Evolutionary conservation across 2,797 vertebrate genomes (phyloP).

Genomic region (Champsocephalus gunnari): DNA sequence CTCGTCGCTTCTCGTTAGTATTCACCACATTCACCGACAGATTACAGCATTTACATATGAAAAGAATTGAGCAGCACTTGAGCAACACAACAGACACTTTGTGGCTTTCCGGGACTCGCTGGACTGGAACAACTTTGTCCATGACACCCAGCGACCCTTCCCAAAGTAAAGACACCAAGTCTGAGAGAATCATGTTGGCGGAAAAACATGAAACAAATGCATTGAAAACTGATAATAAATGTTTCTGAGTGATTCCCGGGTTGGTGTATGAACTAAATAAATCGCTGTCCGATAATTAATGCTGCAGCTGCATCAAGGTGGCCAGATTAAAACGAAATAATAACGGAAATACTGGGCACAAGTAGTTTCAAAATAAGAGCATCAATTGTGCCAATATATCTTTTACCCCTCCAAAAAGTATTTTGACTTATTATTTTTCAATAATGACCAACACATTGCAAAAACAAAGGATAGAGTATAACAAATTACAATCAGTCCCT

Average conservation of each 20-base stretch:
- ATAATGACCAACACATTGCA: not conserved
- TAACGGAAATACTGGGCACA: conserved; percentile 36
- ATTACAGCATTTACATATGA: conserved; percentile 90
- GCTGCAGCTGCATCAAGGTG: conserved; percentile 22
- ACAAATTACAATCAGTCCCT: too few species aligned
- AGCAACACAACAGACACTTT: conserved; percentile 88
- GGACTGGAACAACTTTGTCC: conserved; percentile 78
- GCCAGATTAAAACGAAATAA: not conserved
- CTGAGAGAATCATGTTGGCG: conserved; percentile 17
- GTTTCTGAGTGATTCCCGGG: not conserved
- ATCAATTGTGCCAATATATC: not conserved
- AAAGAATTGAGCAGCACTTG: conserved; percentile 85
- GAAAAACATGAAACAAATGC: not conserved
- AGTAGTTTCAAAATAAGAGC: conserved; percentile 63
- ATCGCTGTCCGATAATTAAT: not conserved
- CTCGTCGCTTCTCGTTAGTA: conserved; percentile 80
- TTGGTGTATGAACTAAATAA: not conserved
- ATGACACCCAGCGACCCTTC: conserved; percentile 60
- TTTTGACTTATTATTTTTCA: not conserved
- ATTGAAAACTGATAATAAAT: not conserved
- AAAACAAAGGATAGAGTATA: too few species aligned
- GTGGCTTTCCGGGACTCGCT: conserved; percentile 82
- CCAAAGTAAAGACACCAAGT: conserved; percentile 60
- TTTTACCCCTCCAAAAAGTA: not conserved
- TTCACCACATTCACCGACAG: conserved; percentile 84